Base-by-base conservation (phyloP, 2,888 invertebrate species). In the Crocallis elinguaria region DNA sequence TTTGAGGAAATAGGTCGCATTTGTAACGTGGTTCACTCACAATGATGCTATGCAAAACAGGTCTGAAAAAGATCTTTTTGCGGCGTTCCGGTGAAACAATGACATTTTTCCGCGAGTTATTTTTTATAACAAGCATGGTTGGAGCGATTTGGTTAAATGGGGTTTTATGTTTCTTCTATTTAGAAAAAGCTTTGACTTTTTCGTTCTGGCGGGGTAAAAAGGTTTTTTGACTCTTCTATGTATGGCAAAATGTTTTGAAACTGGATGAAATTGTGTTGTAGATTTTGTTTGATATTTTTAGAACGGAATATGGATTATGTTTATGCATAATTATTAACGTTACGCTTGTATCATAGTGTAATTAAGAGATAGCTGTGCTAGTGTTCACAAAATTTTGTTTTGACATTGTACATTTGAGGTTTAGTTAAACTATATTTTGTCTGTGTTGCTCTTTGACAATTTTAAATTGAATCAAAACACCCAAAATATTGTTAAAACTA, bases 1-100 rank as follows among this genome's bases (percentile, higher is more conserved):
- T 60, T 49, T 44, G 30, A 43, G 56, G 55, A 65, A 61, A 62
- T 64, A 64, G 64, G 64, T 62, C 64, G 62, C 62, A 60, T 64
- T 62, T 64, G 64, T 60, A 55, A 58, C 60, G 51, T 55, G 54
- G 46, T 50, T 59, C 58, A 45, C 56, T 60, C 56, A 60, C 56
- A 55, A 43, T 52, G 60, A 56, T 60, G 53, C 45, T 41, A 56
- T 49, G 35, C 55, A 49, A 44, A 50, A 43, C 57, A 37, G 39
- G 19, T 27, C 53, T 51, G 52, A 41, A 50, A 58, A 50, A 38
- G 45, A 44, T 50, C 55, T 55, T 63, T 61, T 35, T 60, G 51
- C 39, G 45, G 49, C 46, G 37, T 49, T 36, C 41, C 55, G 37
- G 33, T 53, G 44, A 46, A 41, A 56, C 33, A 57, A 48, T 54